Evolutionary conservation across 1,140 invertebrate species (phyloP).

Genomic region (Drosophila lacteicornis): DNA sequence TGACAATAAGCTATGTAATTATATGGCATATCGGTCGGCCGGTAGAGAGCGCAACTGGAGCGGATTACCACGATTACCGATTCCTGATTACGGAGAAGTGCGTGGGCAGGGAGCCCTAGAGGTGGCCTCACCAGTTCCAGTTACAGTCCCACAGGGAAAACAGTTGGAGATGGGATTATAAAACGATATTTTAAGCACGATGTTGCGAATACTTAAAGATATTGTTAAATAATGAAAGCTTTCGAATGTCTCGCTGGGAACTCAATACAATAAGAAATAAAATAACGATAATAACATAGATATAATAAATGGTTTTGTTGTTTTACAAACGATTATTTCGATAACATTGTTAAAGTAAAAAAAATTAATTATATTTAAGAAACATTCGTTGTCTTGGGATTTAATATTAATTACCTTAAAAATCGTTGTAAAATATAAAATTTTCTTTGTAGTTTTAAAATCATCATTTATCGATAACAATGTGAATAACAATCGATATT

Average conservation of each 20-base stretch:
- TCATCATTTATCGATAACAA: background rate
- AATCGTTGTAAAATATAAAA: background rate
- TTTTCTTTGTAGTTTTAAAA: background rate
- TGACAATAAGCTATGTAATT: slow-evolving; percentile 83
- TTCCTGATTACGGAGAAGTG: slow-evolving; percentile 48
- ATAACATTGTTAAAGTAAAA: background rate
- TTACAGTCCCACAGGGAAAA: slow-evolving; percentile 1
- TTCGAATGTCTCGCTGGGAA: no score
- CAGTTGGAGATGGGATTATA: slow-evolving; percentile 19
- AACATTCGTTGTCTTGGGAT: background rate
- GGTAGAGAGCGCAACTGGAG: slow-evolving; percentile 62
- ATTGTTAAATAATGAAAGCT: no score
- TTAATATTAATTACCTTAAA: no score
- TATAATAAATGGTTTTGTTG: background rate
- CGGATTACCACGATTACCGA: slow-evolving; percentile 56
- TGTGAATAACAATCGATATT: no score
- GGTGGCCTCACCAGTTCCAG: slow-evolving; percentile 5
- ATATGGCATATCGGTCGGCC: slow-evolving; percentile 68
- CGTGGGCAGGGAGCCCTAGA: slow-evolving; percentile 56
- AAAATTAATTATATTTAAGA: background rate
- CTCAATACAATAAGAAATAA: no score
- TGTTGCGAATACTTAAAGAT: no score
- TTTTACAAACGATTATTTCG: background rate
- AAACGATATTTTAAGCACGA: background rate
- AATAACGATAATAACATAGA: no score